Base-by-base conservation (phyloP, 2,113 vertebrate genomes). In the Lamprotornis superbus region DNA sequence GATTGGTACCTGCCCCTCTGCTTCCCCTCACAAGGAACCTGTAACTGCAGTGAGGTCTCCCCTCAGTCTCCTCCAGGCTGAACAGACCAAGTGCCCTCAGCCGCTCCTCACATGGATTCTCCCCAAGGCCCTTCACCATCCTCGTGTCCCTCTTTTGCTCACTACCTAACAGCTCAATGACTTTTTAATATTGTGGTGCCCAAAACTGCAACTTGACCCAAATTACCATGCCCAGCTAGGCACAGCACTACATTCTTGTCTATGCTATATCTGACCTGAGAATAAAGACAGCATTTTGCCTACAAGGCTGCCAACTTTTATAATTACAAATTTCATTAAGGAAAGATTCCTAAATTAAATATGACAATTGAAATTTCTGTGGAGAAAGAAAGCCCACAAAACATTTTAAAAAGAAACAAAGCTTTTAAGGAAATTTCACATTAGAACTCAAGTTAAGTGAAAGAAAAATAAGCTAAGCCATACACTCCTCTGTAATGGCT, bases 391-490 rank as follows among this genome's bases (percentile, higher is more conserved):
- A 89, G 35, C 11, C 56, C 2, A 0, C 55, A 76, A 73, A 91
- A 93, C 53, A 74, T 47, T 71, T 59, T 13, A 31, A 87, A 82
- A 2, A 2, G 33, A 37, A 75, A 78, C 14, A 84, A 87, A 87
- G 9, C 61, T 87, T 75, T 82, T 55, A 91, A 81, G 82, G 69
- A 27, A 84, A 84, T 89, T 87, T 75, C 39, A 81, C 14, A 55
- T 50, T 55, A 87, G 35, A 93, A 89, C 30, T 84, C 46, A 57
- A 80, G 70, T 39, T 42, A 89, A 83, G 10, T 76, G 35, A 63
- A 87, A 94, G 64, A 87, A 93, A 91, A 89, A 77, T 42, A 78
- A 90, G 74, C 77, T 78, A 94, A 93, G 81, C 28, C 3, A 1
- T 31, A 64, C 18, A 6, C 19, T 82, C 57, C 56, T 47, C 74